Evolutionary conservation across 1,140 invertebrate species (phyloP).

Genomic region (Chymomyza costata): DNA sequence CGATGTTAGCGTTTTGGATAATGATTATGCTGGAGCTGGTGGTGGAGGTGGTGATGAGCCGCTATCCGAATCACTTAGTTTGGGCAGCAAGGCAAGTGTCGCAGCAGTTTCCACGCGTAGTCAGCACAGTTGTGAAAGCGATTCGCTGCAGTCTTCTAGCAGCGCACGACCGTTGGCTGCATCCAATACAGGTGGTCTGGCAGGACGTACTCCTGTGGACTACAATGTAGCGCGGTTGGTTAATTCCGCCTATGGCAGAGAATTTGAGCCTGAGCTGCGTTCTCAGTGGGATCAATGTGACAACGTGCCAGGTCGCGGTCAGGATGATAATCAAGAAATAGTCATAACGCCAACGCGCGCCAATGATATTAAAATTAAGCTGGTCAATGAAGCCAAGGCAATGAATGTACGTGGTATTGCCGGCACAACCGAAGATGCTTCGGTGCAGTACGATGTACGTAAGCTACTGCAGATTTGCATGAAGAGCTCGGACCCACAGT

Average conservation of each 20-base stretch:
- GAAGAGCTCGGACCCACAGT: constrained; percentile 57
- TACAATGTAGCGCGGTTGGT: constrained; percentile 69
- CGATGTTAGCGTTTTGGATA: constrained; percentile 50
- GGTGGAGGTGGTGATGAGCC: constrained; percentile 44
- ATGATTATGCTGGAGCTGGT: constrained; percentile 46
- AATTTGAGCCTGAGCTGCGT: constrained; percentile 63
- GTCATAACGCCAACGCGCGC: constrained; percentile 62
- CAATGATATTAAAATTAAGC: constrained; percentile 66
- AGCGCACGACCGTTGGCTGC: constrained; percentile 40
- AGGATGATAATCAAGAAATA: constrained; percentile 57
- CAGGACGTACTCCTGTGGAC: constrained; percentile 60
- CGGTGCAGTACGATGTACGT: constrained; percentile 63
- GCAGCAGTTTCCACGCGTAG: constrained; percentile 49
- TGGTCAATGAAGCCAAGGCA: constrained; percentile 69
- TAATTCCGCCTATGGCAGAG: constrained; percentile 61
- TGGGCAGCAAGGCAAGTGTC: constrained; percentile 60
- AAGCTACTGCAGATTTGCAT: constrained; percentile 70
- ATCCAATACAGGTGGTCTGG: constrained; percentile 31
- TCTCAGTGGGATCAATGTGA: constrained; percentile 68
- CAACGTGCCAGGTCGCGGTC: constrained; percentile 15
- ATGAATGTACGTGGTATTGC: constrained; percentile 69
- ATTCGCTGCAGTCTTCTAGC: constrained; percentile 63
- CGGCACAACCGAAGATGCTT: constrained; percentile 46
- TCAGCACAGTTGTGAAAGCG: constrained; percentile 69
- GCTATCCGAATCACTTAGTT: constrained; percentile 56